Evolutionary conservation across 1,140 invertebrate species (phyloP).

Genomic region (Drosophila melanica): DNA sequence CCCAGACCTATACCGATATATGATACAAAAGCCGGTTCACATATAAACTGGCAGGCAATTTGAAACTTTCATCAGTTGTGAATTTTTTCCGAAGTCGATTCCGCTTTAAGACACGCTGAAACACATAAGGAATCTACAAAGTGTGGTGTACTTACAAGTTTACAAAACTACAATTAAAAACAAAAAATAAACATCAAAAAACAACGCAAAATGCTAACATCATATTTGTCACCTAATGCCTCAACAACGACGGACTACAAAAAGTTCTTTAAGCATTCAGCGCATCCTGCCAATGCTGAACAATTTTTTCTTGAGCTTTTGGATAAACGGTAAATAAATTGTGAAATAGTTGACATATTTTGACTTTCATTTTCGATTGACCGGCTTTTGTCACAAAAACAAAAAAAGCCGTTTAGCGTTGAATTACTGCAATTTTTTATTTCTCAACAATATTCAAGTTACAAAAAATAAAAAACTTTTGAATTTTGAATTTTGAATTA

Average conservation of each 20-base stretch:
- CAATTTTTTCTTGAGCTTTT: slow-evolving; percentile 73
- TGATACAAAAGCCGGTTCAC: slow-evolving; percentile 35
- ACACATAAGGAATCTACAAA: slow-evolving; percentile 1
- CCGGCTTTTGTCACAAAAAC: neutral
- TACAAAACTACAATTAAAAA: neutral
- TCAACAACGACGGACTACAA: slow-evolving; percentile 70
- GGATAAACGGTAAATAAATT: slow-evolving; percentile 56
- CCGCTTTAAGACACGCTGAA: slow-evolving; percentile 2
- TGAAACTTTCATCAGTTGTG: slow-evolving; percentile 68
- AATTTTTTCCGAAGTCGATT: slow-evolving; percentile 38
- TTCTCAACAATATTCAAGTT: too few species aligned
- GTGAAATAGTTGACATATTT: neutral
- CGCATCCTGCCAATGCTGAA: slow-evolving; percentile 77
- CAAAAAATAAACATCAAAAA: slow-evolving; percentile 4
- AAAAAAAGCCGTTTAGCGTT: slow-evolving; percentile 4
- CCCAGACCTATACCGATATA: slow-evolving; percentile 28
- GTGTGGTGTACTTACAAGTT: slow-evolving; percentile 4
- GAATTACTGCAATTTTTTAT: too few species aligned
- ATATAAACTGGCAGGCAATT: slow-evolving; percentile 56
- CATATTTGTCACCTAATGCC: slow-evolving; percentile 34
- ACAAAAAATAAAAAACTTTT: too few species aligned
- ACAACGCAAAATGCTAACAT: slow-evolving; percentile 52
- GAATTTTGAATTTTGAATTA: too few species aligned
- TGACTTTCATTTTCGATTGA: neutral
- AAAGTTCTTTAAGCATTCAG: slow-evolving; percentile 76